Evolutionary conservation across 2,113 vertebrate species (phyloP), one percentile per base, ranked within the genome.

Genomic region (Phylloscopus trochiloides): DNA sequence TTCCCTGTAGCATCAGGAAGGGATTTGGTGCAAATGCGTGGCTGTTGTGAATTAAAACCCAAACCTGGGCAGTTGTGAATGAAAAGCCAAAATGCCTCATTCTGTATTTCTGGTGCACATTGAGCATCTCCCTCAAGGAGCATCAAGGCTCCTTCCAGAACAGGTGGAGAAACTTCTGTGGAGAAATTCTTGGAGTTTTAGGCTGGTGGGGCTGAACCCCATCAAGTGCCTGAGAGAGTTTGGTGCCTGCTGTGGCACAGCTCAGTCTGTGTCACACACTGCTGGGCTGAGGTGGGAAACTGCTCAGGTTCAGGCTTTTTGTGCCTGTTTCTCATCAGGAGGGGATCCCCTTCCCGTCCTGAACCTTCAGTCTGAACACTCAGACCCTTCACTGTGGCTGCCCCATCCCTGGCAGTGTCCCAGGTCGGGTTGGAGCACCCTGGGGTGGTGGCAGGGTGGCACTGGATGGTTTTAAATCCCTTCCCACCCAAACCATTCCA

Each of bases 301-400:
- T 61, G 68, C 80, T 91, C 21, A 40, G 59, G 31, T 71, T 48
- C 58, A 70, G 90, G 66, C 54, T 48, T 87, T 50, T 59, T 66
- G n/a, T 95, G 92, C 55, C 12, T 93, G 92, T 85, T 81, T 90
- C 94, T 81, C 68, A 61, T 65, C 86, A 93, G 94, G 87, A 96
- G 92, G 96, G 97, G 97, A 92, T 97, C 77, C 57, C 94, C 40
- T 97, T 97, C 92, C 90, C 94, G 38, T 95, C 96, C 95, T 96
- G 88, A 94, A 89, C 82, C 94, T 96, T 94, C 95, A 95, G 94
- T 80, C 48, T 50, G 24, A 15, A 26, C 48, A 8, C 25, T 50
- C 48, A 52, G 50, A 29, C 2, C 26, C 28, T 29, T 17, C 50
- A 9, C 43, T 25, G 55, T 1, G 8, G 26, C 52, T 82, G 54